Conservation (phyloP, 2,888 invertebrate genomes). For the Athalia circularis region DNA sequence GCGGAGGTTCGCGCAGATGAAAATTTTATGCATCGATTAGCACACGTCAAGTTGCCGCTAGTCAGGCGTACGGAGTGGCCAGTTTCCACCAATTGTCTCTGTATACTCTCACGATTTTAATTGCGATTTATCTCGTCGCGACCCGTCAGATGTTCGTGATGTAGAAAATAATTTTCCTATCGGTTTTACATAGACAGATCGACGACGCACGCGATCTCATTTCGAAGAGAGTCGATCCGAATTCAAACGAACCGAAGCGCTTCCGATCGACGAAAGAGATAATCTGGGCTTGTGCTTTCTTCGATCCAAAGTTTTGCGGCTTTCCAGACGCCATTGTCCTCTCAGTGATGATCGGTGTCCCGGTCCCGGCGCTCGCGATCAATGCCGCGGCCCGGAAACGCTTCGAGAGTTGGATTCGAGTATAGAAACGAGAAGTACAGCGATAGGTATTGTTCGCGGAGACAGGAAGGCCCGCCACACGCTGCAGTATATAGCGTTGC, state of each 20-base stretch:
- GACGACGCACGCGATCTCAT: not conserved
- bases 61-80: no score
- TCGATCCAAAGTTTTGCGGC: not conserved
- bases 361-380: not conserved
- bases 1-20: no score
- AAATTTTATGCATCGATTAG: no score
- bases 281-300: conserved; percentile 3
- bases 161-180: no score
- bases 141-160: no score
- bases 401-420: conserved; percentile 18
- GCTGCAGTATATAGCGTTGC: not conserved
- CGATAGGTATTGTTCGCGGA: conserved; percentile 17
- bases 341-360: conserved; percentile 23
- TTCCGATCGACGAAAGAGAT: conserved; percentile 25
- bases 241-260: not conserved
- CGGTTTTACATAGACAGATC: no score
- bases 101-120: no score
- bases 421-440: not conserved
- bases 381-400: conserved; percentile 33
- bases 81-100: no score
- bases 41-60: no score
- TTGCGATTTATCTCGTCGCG: no score
- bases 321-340: conserved; percentile 34
- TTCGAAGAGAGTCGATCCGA: not conserved
- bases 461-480: conserved; percentile 27